A percentile compares a stretch with the other conserved stretches of the same genome.
These are phyloP conservation scores for Hyaena hyaena DNA, from an alignment of 2,113 vertebrate species.

Conservation along the genomic window DNA sequence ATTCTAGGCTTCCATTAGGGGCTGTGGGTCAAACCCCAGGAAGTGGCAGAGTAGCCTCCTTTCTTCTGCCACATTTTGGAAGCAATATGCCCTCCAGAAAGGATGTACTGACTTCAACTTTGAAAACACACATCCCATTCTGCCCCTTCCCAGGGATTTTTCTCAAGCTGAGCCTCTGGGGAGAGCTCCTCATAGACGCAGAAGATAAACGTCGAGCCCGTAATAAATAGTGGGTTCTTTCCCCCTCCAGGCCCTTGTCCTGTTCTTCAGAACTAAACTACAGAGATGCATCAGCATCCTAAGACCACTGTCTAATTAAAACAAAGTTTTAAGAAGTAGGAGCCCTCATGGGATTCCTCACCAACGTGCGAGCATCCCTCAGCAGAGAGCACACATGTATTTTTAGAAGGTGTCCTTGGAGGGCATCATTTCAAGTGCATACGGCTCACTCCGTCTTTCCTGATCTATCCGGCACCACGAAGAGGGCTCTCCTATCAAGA, in stretches of 20 bases:
- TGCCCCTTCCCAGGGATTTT: neutral
- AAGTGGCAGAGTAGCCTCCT: neutral
- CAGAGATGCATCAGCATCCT: constrained; percentile 47
- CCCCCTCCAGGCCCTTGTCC: constrained; percentile 60
- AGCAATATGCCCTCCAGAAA: neutral
- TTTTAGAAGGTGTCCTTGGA: neutral
- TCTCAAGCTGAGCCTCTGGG: neutral
- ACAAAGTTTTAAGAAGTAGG: constrained; percentile 59
- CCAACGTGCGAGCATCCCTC: constrained; percentile 24
- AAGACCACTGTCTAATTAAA: constrained; percentile 71
- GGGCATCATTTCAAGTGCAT: neutral
- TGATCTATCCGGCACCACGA: neutral
- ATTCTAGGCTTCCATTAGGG: neutral
- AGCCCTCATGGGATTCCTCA: constrained; percentile 50
- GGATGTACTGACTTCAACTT: neutral
- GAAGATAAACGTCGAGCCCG: constrained; percentile 43
- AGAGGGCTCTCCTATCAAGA: neutral
- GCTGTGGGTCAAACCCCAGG: neutral
- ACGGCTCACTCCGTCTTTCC: neutral
- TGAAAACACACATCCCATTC: neutral
- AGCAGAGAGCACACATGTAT: neutral
- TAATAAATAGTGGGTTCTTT: constrained; percentile 60
- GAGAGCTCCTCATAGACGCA: neutral
- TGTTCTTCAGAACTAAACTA: constrained; percentile 54
- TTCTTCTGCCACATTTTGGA: neutral